These are phyloP conservation scores for Trissolcus japonicus DNA, from an alignment of 2,888 invertebrate genomes.

Conservation along the genomic window DNA sequence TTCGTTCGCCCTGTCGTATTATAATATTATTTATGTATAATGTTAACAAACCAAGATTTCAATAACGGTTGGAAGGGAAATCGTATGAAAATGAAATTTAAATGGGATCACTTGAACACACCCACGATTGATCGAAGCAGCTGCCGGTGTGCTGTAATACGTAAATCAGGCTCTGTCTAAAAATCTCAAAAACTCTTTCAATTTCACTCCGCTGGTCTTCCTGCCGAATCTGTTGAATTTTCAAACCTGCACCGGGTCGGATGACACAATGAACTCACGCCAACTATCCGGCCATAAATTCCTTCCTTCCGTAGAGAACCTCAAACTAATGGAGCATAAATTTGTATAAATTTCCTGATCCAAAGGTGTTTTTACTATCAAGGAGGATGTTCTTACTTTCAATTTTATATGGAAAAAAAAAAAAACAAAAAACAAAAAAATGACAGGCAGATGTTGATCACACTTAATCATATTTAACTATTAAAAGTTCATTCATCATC, in stretches of 20 bases:
- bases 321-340: constrained; percentile 14
- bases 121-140: constrained; percentile 35
- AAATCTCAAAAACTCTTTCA: constrained; percentile 12
- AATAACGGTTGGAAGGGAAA: constrained; percentile 4
- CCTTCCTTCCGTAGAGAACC: neutral
- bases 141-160: constrained; percentile 21
- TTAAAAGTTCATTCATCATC: constrained; percentile 6
- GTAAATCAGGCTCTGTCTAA: constrained; percentile 29
- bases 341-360: constrained; percentile 24
- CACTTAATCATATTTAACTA: too few relatives aligned
- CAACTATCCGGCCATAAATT: constrained; percentile 26
- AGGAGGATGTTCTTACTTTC: neutral
- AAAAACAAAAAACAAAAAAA: neutral
- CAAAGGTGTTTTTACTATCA: constrained; percentile 30
- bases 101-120: constrained; percentile 23
- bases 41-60: neutral
- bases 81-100: constrained; percentile 25
- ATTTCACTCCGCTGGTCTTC: neutral
- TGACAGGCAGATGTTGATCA: too few relatives aligned
- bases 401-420: neutral
- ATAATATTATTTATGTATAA: neutral
- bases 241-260: constrained; percentile 39
- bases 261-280: constrained; percentile 28
- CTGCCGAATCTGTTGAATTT: constrained; percentile 19
- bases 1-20: neutral